Base-by-base conservation (phyloP, 1,140 invertebrate species). In the Daktulosphaira vitifoliae region DNA sequence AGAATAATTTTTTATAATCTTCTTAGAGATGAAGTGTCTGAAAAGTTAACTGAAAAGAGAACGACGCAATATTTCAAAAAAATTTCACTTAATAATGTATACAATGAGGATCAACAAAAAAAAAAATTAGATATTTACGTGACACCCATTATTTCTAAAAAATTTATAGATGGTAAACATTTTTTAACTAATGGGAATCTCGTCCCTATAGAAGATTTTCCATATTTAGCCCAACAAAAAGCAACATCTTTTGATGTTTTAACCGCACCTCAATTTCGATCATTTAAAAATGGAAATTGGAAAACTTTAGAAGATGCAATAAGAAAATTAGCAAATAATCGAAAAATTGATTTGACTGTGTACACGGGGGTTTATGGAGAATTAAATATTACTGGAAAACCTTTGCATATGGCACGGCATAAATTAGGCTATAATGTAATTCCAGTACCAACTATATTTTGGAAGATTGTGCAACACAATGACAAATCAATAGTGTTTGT, bases 241-340 rank as follows among this genome's bases (percentile, higher is more conserved):
- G 70, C 74, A 0, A 78, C 76, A 0, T 80, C 78, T 59, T 80
- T 76, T 68, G 81, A 78, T 62, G 68, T 81, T 4, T 83, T 83
- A 68, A 75, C 74, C 0, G 78, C 76, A 0, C 80, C 81, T 9
- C 80, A 83, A 68, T 83, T 81, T 80, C 76, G 79, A 65, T 71
- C 71, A 9, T 78, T 83, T 66, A 83, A 84, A 68, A 73, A 68
- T 13, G 76, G 76, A 6, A 82, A 82, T 66, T 83, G 81, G 81
- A 38, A 53, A 6, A n/a, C 20, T 16, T 11, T 71, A 4, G 71
- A 71, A 62, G 42, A 26, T 15, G 56, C 50, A 13, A 49, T 68
- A 11, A 46, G 68, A 26, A n/a, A 11, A 1, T 44, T 65, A 7
- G 68, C 65, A 25, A 37, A 44, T 38, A 38, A 65, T 1, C 25